Conservation (phyloP, 2,888 invertebrate genomes). For the Poecilobothrus nobilitatus region DNA sequence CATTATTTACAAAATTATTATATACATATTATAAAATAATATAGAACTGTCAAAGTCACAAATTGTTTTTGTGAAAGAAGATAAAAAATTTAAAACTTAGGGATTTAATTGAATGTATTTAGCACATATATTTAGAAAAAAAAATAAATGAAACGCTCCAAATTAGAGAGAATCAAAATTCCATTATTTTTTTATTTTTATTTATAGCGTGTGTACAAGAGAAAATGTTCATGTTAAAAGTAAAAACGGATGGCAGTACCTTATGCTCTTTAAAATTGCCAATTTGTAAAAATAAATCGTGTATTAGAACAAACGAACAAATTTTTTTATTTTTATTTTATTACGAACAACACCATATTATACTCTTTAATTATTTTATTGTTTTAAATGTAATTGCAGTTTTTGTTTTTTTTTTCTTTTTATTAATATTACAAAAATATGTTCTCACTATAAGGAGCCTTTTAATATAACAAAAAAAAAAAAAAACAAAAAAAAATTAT, state of each 20-base stretch:
- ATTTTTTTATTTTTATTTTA: no score
- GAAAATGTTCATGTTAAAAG: not conserved
- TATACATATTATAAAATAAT: no score
- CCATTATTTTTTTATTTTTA: not conserved
- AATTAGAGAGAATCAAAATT: not conserved
- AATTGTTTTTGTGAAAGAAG: no score
- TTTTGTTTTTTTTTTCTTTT: not conserved
- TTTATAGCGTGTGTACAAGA: not conserved
- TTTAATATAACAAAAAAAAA: not conserved
- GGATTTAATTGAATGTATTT: not conserved
- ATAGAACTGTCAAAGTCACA: no score
- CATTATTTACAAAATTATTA: no score
- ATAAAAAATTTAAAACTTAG: slow-evolving; percentile 1
- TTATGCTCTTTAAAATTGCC: not conserved
- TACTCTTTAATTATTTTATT: not conserved
- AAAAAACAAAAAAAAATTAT: not conserved
- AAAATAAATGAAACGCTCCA: not conserved
- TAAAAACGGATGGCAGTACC: not conserved
- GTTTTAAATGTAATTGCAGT: not conserved
- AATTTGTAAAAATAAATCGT: not conserved
- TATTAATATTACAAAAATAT: not conserved
- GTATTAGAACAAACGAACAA: no score
- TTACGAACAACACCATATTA: not conserved
- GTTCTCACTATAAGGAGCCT: slow-evolving; percentile 1
- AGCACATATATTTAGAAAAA: not conserved